Base-by-base conservation (phyloP, 1,140 invertebrate species). In the Pseudoatta argentina region DNA sequence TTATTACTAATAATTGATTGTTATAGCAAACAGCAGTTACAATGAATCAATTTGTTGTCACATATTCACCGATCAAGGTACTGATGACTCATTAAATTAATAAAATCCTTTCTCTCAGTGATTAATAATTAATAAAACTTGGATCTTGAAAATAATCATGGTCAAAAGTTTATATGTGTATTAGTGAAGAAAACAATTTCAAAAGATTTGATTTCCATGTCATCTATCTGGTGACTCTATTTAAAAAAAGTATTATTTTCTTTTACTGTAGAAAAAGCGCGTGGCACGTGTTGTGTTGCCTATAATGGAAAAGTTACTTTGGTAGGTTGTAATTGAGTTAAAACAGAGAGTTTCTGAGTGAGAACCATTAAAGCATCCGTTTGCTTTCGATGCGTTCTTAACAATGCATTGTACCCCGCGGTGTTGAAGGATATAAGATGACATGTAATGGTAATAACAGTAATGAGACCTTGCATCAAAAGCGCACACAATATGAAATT, bases 221-320 rank as follows among this genome's bases (percentile, higher is more conserved):
- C 10, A 1, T 44, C 16, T 0, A 14, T 48, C 10, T 27, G 24
- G 2, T 30, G 18, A 64, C 39, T 48, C 21, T 21, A 14, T n/a
- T 10, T 18, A 27, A 4, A 24, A 67, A 7, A 51, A 78, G 24
- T 3, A 30, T 30, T 24, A 27, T 44, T 76, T 59, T 76, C 34
- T n/a, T 79, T 51, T 8, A 78, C 14, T 16, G 10, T 53, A 24
- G 27, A 79, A 67, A 79, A 66, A 39, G 64, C 64, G 1, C 10
- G 18, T 44, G 34, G 64, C 30, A 3, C 34, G 18, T 48, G n/a
- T 78, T 67, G 14, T 67, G 44, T 34, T n/a, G 27, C n/a, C n/a
- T n/a, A 34, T 79, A 79, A 79, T 79, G 44, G 61, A 7, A n/a
- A 79, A 78, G 63, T 79, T 79, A 53, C 44, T 12, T 14, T 18